phyloP scores from a whole-genome alignment of 1,140 invertebrate genomes.

The Sitobion miscanthi region DNA sequence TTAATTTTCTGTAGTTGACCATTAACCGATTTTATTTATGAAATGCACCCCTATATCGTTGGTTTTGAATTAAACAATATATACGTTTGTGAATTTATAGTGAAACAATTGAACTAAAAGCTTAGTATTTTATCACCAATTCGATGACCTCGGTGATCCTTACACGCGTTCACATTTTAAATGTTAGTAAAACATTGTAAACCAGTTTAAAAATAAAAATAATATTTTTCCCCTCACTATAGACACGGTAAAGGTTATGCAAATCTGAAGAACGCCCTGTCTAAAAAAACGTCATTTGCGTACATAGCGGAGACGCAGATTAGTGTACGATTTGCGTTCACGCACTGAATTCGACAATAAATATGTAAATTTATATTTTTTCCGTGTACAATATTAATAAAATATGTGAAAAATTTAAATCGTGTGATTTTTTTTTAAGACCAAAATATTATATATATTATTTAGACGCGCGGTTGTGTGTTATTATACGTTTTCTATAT shows the following conservation, averaged over 20 bases:
- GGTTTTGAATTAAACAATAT: not conserved
- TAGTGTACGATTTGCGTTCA: not conserved
- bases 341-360: conserved; percentile 9
- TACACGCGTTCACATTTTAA: not conserved
- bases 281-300: not conserved
- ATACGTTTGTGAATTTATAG: not conserved
- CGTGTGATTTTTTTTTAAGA: not conserved
- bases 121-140: not conserved
- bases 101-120: not conserved
- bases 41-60: not conserved
- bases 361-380: conserved; percentile 8
- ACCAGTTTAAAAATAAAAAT: not conserved
- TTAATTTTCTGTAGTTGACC: not conserved
- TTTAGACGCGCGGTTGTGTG: not conserved
- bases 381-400: not conserved
- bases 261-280: not conserved
- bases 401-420: conserved; percentile 19
- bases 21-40: not conserved
- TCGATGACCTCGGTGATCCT: not conserved
- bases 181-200: not conserved
- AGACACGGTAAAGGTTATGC: not conserved
- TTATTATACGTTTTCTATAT: not conserved
- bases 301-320: not conserved
- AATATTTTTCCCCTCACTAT: conserved; percentile 27
- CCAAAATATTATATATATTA: not conserved